Base-by-base conservation (phyloP, 2,888 invertebrate genomes). In the Petrophora chlorosata region DNA sequence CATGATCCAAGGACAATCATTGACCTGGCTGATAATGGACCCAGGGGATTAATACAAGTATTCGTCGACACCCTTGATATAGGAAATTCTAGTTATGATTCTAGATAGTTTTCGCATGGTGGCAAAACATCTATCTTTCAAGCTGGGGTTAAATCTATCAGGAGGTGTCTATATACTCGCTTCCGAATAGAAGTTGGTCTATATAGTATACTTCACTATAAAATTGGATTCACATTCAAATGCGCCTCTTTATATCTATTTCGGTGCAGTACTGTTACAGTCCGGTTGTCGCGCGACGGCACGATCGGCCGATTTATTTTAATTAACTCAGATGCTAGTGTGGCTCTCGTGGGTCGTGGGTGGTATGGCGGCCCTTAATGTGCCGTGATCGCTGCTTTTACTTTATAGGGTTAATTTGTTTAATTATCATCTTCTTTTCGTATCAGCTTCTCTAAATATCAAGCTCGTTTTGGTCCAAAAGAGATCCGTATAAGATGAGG, bases 301-400 rank as follows among this genome's bases (percentile, higher is more conserved):
- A 15, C 12, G 41, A 39, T 33, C 43, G 52, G 48, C n/a, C 53
- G 48, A 66, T 64, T 56, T 61, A 61, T 63, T 66, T 56, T 63
- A 61, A 64, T 63, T 63, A 58, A 58, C 26, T 52, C 19, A 2
- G 36, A 38, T 19, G 12, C 25, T 9, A 1, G 17, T 28, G 26
- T 3, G 3, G 19, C 19, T 29, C 13, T 39, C 41, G 46, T 59
- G 54, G 57, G 57, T 39, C 41, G 46, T 59, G 54, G 57, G 57
- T 59, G 57, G 59, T 19, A 43, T 33, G 14, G 1, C n/a, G 33
- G 34, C 19, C 42, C 36, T 9, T 19, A 10, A 33, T 33, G 8
- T 22, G 8, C 19, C 5, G 19, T 13, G 32, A 8, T 23, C n/a
- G 5, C 8, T 23, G n/a, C 8, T 23, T 23, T n/a, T 9, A 14